Evolutionary conservation across 2,888 invertebrate species (phyloP).

Genomic region (Dasysyrphus tricinctus): DNA sequence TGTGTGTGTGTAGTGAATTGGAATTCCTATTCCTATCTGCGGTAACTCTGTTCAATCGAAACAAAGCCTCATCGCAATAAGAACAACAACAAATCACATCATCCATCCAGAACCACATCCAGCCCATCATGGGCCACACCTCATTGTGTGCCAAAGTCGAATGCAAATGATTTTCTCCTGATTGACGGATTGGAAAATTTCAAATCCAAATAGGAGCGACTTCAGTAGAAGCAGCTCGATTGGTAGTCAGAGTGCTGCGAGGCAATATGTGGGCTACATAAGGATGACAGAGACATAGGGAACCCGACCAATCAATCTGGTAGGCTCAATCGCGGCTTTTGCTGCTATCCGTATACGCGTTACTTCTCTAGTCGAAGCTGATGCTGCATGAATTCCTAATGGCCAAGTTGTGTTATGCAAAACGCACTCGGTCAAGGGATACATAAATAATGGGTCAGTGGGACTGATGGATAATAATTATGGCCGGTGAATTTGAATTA

Average conservation of each 20-base stretch:
- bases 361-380: slow-evolving; percentile 10
- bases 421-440: slow-evolving; percentile 50
- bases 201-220: background rate
- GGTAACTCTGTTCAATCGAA: background rate
- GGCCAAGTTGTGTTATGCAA: slow-evolving; percentile 58
- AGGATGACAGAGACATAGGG: slow-evolving; percentile 4
- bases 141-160: slow-evolving; percentile 52
- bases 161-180: slow-evolving; percentile 55
- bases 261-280: slow-evolving; percentile 1
- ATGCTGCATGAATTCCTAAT: slow-evolving; percentile 59
- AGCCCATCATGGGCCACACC: slow-evolving; percentile 60
- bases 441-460: slow-evolving; percentile 76
- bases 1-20: slow-evolving; percentile 15
- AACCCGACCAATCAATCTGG: slow-evolving; percentile 27
- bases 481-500: slow-evolving; percentile 53
- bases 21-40: slow-evolving; percentile 16
- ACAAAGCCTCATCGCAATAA: slow-evolving; percentile 11
- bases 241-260: background rate
- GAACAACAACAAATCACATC: slow-evolving; percentile 31
- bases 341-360: background rate
- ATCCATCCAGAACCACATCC: slow-evolving; percentile 33
- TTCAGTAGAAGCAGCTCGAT: slow-evolving; percentile 14
- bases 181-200: slow-evolving; percentile 67
- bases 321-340: slow-evolving; percentile 26
- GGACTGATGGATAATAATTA: slow-evolving; percentile 69